Evolutionary conservation across 2,797 vertebrate species (phyloP).

Genomic region (Tolypeutes matacus): DNA sequence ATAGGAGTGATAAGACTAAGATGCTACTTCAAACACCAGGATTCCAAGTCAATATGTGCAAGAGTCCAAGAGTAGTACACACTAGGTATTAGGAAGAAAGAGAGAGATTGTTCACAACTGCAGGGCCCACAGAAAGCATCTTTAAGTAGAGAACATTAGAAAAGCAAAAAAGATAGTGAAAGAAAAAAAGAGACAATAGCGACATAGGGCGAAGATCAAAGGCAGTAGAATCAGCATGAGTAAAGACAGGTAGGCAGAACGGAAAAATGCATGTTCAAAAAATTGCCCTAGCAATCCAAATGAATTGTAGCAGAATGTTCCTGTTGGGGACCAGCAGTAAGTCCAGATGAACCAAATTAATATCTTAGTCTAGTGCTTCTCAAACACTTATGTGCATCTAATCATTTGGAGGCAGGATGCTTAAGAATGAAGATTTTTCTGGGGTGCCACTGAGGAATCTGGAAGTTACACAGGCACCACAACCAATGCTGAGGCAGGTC

Average conservation of each 20-base stretch:
- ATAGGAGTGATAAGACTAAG: neutral
- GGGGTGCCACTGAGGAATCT: neutral
- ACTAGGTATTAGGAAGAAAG: neutral
- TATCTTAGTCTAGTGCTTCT: slow-evolving; percentile 14
- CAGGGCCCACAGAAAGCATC: neutral
- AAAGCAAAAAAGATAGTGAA: slow-evolving; percentile 46
- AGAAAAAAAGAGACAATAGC: neutral
- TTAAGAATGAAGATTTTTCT: slow-evolving; percentile 15
- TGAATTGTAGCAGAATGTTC: slow-evolving; percentile 3
- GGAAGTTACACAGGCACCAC: slow-evolving; percentile 23
- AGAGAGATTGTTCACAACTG: neutral
- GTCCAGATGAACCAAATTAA: neutral
- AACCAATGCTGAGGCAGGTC: neutral
- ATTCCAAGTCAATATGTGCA: neutral
- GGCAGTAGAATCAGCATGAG: neutral
- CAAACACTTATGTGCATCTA: neutral
- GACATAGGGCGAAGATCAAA: neutral
- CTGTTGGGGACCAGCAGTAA: neutral
- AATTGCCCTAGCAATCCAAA: slow-evolving; percentile 29
- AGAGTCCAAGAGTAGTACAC: neutral
- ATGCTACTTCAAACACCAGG: slow-evolving; percentile 12
- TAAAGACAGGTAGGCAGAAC: slow-evolving; percentile 5
- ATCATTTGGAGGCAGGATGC: neutral
- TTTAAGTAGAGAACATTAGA: slow-evolving; percentile 21
- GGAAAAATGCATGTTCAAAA: neutral